phyloP scores from a whole-genome alignment of 2,797 vertebrate genomes.

The Diceros bicornis region DNA sequence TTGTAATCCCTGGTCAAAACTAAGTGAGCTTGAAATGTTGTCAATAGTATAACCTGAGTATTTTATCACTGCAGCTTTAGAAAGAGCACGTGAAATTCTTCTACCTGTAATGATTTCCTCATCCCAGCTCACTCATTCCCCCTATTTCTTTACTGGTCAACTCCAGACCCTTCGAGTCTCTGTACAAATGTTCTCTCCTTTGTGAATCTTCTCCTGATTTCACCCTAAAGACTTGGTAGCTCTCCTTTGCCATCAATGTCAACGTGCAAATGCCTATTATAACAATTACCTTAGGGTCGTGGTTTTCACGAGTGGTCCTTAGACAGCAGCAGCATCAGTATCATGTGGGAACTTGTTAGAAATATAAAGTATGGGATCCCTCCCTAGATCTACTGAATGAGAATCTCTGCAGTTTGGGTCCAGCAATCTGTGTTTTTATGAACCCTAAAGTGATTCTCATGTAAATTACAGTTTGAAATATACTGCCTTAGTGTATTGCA shows the following conservation, averaged over 20 bases:
- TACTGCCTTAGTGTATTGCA: background rate
- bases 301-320: background rate
- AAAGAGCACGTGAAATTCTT: background rate
- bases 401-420: background rate
- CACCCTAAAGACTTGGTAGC: background rate
- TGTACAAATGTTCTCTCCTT: background rate
- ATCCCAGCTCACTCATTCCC: background rate
- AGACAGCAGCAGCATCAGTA: background rate
- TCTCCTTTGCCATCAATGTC: background rate
- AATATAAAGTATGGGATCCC: background rate
- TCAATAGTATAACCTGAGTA: background rate
- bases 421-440: background rate
- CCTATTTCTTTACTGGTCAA: background rate
- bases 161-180: background rate
- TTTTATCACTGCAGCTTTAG: background rate
- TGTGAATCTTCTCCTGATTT: background rate
- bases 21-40: background rate
- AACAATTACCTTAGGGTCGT: background rate
- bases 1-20: background rate
- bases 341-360: background rate
- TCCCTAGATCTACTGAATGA: background rate
- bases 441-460: background rate
- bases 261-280: no score
- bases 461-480: background rate
- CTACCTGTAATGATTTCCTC: background rate